Evolutionary conservation across 2,113 vertebrate species (phyloP), one percentile per base, ranked within the genome.

Genomic region (Nansenia antarctica): DNA sequence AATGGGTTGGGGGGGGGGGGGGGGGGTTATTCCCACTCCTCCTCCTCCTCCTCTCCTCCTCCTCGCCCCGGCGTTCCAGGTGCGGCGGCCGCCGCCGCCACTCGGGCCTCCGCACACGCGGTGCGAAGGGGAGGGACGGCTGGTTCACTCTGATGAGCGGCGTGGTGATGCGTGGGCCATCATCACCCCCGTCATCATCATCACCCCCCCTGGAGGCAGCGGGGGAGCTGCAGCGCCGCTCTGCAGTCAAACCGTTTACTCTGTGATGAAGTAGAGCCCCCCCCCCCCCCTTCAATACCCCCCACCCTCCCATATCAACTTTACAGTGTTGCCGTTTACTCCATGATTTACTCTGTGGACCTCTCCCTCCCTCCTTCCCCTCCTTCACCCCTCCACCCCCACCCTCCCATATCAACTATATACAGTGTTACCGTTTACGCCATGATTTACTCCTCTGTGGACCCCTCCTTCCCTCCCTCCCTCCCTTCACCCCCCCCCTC

Each of bases 81-180:
- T 87, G 87, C 14, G n/a, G n/a, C n/a, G n/a, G n/a, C n/a, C n/a
- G n/a, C n/a, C n/a, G n/a, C n/a, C n/a, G n/a, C n/a, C n/a, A n/a
- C n/a, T n/a, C n/a, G n/a, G n/a, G n/a, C 20, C 35, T 15, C 76
- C 55, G 77, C 0, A 62, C 83, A 77, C 71, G 52, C 49, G 70
- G 80, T 65, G 68, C 69, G 15, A 72, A 78, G 81, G 82, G 80
- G 77, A 35, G 64, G 72, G 73, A 78, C 82, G 80, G 80, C 87
- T 87, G 83, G 82, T 86, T 87, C 82, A 55, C 87, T 90, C 85
- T 89, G 87, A 88, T 87, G 87, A 88, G 86, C 78, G 82, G 82
- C 78, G 85, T 87, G 84, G 81, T 86, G 79, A 82, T 73, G 88
- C 84, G 83, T 86, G 82, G 88, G 85, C 82, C 85, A 78, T 75